These are phyloP conservation scores for Balaenoptera acutorostrata DNA, from an alignment of 2,113 vertebrate species.

Conservation along the genomic window DNA sequence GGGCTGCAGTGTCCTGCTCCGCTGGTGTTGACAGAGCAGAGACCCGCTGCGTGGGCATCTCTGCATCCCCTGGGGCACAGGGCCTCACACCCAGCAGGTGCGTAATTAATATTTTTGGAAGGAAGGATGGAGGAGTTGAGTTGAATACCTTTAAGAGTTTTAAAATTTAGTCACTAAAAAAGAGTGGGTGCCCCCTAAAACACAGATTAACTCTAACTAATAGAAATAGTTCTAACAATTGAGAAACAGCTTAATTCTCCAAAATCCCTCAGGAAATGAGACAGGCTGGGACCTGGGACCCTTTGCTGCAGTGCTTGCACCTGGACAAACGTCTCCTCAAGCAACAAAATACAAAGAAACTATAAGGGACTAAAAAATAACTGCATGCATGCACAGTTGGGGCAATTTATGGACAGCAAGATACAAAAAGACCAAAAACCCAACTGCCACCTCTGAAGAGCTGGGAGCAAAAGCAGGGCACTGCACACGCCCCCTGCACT, in stretches of 20 bases:
- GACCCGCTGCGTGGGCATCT: neutral
- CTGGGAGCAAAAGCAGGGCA: neutral
- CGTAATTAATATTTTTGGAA: neutral
- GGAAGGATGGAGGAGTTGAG: neutral
- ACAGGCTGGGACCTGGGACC: neutral
- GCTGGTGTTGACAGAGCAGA: neutral
- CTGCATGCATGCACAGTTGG: neutral
- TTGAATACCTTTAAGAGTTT: neutral
- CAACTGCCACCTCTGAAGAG: neutral
- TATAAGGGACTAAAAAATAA: neutral
- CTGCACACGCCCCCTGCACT: neutral
- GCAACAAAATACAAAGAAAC: neutral
- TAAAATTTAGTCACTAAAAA: neutral
- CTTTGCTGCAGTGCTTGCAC: too few species aligned
- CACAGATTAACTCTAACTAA: neutral
- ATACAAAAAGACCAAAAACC: neutral
- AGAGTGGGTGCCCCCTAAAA: neutral
- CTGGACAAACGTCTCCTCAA: neutral
- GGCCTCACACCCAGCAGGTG: neutral
- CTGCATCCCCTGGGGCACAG: neutral
- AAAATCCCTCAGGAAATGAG: neutral
- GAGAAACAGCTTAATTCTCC: neutral
- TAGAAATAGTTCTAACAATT: neutral
- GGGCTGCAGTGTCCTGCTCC: fast-evolving
- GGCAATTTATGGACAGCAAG: neutral